These are phyloP conservation scores for Crypturellus tataupa DNA, from an alignment of 2,797 vertebrate genomes.

Conservation along the genomic window DNA sequence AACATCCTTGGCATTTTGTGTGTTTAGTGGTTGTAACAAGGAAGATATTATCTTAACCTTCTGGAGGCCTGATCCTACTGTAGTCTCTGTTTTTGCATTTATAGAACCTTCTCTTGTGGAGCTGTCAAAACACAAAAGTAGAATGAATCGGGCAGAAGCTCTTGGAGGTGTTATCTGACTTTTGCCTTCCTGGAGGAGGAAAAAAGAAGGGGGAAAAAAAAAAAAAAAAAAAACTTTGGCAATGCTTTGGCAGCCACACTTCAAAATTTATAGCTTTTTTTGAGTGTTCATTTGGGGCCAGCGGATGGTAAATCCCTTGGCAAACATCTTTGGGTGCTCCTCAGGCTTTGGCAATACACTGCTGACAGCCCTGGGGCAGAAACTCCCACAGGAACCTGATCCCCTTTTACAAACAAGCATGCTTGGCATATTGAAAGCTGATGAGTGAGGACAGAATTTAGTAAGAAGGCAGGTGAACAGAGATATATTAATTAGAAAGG, in stretches of 20 bases:
- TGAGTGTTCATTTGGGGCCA: neutral
- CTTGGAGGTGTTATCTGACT: neutral
- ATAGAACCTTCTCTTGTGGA: neutral
- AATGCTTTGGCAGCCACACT: neutral
- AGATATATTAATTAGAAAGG: neutral
- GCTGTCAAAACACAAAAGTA: neutral
- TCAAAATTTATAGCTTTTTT: neutral
- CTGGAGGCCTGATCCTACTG: accelerated
- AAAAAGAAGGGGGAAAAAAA: neutral
- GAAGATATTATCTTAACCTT: neutral
- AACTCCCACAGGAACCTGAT: neutral
- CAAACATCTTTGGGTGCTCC: neutral
- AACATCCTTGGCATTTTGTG: neutral
- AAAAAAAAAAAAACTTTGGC: neutral
- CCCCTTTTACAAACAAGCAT: neutral
- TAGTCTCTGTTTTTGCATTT: neutral
- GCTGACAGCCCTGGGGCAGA: neutral
- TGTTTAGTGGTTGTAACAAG: neutral
- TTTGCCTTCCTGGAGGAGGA: neutral
- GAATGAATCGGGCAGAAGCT: neutral
- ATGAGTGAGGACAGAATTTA: neutral
- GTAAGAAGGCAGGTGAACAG: neutral
- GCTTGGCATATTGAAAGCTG: neutral
- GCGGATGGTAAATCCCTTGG: neutral
- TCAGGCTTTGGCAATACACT: neutral